Evolutionary conservation across 2,797 vertebrate genomes (phyloP), one percentile per base, ranked within the genome.

Genomic region (Kryptopterus vitreolus): DNA sequence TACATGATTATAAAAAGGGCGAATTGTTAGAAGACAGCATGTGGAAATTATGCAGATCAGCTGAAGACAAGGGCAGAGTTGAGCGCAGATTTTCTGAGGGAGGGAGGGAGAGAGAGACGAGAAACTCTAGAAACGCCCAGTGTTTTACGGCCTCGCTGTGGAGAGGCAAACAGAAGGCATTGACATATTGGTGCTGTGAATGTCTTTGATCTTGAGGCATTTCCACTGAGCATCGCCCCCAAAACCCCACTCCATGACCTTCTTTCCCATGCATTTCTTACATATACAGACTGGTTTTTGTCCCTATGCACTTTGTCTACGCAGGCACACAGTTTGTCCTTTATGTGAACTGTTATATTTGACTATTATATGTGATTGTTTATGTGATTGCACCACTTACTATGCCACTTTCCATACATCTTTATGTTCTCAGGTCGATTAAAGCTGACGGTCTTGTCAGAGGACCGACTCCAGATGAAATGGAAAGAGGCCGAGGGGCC

Each of bases 381-480:
- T 71, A 71, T 75, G 72, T 75, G 72, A 59, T 75, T 18, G 11
- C 18, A 43, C 15, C 52, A 22, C 35, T 63, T 66, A 29, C 52
- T 72, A 26, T 8, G 8, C 12, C 13, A 31, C 35, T 62, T 76
- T n/a, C 33, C 62, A 29, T 53, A 73, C 62, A 61, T 75, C 13
- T 75, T 50, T 59, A 20, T 65, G 12, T 81, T 59, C 82, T 15
- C 57, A 93, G 93, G 92, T 81, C 91, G 93, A 63, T 92, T 98
- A 62, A 95, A 95, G 76, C 92, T 97, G 82, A 93, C 93, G 0
- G 96, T 97, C 38, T 91, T 98, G 22, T 95, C 96, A 0, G 96
- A 97, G 90, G 96, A 98, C 89, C 91, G 94, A 65, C 93, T 98
- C 35, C 97, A 98, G 87, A 96, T 98, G 94, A 97, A 96, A 85